Evolutionary conservation across 2,888 invertebrate species (phyloP), one percentile per base, ranked within the genome.

Genomic region (Dicycla oo): DNA sequence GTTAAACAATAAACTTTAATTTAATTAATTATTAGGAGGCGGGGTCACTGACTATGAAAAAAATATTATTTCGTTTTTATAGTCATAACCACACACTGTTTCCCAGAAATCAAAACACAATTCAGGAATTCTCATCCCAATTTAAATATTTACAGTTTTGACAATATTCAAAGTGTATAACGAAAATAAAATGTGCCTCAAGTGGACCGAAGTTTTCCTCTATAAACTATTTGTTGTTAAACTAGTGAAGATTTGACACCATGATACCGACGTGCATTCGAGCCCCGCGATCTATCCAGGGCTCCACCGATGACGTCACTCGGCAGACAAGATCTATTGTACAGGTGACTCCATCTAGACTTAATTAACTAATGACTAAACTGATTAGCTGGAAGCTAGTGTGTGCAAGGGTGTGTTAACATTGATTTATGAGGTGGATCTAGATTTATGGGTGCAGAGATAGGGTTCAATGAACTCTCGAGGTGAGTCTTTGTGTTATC

Each of bases 231-330:
- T 71, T 56, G 0, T 68, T 57, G 43, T 34, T 34, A 51, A 66
- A 64, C 40, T 20, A 62, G 77, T 82, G 78, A 81, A 81, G 81
- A 69, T 79, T 87, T 90, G 89, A 90, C 88, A 91, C 78, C 78
- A 97, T 97, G 97, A 97, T 97, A 93, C 97, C 97, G 58, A 97
- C 97, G 87, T 97, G 97, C 90, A 97, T 97, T 86, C 95, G 97
- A 90, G 97, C 97, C 61, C 97, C 97, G 84, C 97, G 97, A 82
- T 96, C 97, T 82, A 97, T 97, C 88, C 97, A 98, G 93, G 98
- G 97, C 87, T 98, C 98, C 84, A 97, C 97, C 81, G 98, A 98
- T 94, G 98, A 98, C 93, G 97, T 98, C 93, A 97, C 97, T 66
- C 94, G 97, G 77, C 97, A 97, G 93, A 97, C 97, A 79, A 97